Evolutionary conservation across 2,797 vertebrate species (phyloP).

Genomic region (Fistularia commersonii): DNA sequence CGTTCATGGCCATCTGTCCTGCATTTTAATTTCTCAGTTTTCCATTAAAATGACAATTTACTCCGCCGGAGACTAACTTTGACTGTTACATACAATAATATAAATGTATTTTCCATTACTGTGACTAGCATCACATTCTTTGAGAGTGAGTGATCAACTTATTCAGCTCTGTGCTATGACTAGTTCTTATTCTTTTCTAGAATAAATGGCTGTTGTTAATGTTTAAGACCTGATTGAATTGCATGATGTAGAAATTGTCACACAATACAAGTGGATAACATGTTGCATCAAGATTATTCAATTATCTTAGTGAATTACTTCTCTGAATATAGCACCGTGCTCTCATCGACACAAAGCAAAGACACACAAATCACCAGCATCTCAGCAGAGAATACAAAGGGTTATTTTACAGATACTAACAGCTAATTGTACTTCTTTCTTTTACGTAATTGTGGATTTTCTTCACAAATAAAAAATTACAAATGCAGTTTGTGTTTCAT

Average conservation of each 20-base stretch:
- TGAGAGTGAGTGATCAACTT: background rate
- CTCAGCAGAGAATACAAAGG: no score
- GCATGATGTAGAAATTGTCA: constrained; percentile 1
- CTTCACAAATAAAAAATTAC: no score
- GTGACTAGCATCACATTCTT: background rate
- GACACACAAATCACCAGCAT: no score
- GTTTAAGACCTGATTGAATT: constrained; percentile 1
- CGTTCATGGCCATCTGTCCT: constrained; percentile 1
- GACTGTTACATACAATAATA: background rate
- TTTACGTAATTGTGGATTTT: no score
- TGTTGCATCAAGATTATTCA: constrained; percentile 33
- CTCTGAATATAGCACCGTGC: background rate
- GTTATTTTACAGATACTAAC: no score
- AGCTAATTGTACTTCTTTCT: no score
- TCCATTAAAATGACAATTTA: constrained; percentile 1
- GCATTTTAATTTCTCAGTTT: background rate
- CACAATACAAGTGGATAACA: constrained; percentile 29
- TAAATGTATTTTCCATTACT: no score
- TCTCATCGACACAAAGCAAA: no score
- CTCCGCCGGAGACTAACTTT: constrained; percentile 2
- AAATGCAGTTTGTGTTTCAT: no score
- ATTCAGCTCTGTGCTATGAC: background rate
- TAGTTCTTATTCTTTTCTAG: background rate
- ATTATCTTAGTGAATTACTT: constrained; percentile 27
- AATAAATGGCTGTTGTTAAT: constrained; percentile 8